A percentile compares a stretch with the other conserved stretches of the same genome.
These are phyloP conservation scores for Psix sp. DNA, from an alignment of 1,140 invertebrate genomes.

Conservation along the genomic window DNA sequence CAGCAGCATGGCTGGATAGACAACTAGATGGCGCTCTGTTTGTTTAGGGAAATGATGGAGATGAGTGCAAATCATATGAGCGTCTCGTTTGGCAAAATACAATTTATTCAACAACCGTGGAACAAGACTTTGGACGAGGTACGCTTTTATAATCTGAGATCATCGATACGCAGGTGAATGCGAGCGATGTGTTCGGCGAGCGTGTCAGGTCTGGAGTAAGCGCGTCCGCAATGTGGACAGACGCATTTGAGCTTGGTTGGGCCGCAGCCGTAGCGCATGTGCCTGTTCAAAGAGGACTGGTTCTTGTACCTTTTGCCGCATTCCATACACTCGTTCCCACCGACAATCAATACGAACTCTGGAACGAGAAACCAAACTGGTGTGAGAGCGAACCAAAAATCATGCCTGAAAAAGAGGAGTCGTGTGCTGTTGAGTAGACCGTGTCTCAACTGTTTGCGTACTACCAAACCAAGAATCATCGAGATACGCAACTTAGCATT, in stretches of 20 bases:
- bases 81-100: not conserved
- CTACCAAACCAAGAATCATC: constrained; percentile 22
- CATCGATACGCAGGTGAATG: constrained; percentile 56
- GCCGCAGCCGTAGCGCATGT: constrained; percentile 73
- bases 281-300: constrained; percentile 63
- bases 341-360: constrained; percentile 53
- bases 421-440: too few relatives aligned
- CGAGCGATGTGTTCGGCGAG: constrained; percentile 64
- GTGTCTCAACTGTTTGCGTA: not conserved
- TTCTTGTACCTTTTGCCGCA: constrained; percentile 69
- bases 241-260: constrained; percentile 62
- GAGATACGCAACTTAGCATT: constrained; percentile 20
- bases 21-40: too few relatives aligned
- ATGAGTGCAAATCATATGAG: not conserved
- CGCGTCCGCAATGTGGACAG: constrained; percentile 63
- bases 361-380: constrained; percentile 65
- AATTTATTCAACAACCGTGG: not conserved
- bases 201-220: constrained; percentile 66
- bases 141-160: constrained; percentile 47
- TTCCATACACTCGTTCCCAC: constrained; percentile 57
- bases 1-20: too few relatives aligned
- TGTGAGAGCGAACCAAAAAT: constrained; percentile 53
- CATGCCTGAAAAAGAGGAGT: too few relatives aligned
- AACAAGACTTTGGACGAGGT: too few relatives aligned
- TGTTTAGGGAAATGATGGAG: not conserved